Evolutionary conservation across 2,113 vertebrate genomes (phyloP), one percentile per base, ranked within the genome.

Genomic region (Strix aluco): DNA sequence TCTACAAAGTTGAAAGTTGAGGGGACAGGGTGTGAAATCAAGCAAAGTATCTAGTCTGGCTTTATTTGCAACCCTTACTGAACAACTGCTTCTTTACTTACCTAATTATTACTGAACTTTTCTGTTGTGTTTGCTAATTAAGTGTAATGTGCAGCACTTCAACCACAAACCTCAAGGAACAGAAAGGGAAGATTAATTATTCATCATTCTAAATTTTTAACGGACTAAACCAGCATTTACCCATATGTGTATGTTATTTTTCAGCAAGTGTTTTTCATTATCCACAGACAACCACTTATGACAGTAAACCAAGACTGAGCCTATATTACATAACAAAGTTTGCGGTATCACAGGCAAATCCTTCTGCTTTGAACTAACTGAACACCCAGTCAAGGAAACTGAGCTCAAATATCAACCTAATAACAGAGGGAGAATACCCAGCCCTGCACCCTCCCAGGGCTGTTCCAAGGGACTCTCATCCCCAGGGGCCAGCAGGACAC

Each of bases 161-260:
- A 90, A 9, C 14, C 18, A 55, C 59, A 62, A 57, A 62, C 14
- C 17, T 46, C 47, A 62, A 49, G 36, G 23, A 78, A 61, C 23
- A 87, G 34, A 63, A 90, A 61, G 5, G 4, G 26, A 84, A 90
- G 65, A 58, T 15, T 49, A 15, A 32, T 74, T 62, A 70, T 46
- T 44, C 32, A 62, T 14, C 29, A 67, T 8, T 26, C 32, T 6
- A 59, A n/a, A 58, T 25, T 38, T 71, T 51, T 69, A 44, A 70
- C 44, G 84, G 54, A 65, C 10, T 65, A 89, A 72, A 4, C 4
- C 32, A 55, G 27, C 5, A 32, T 52, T 73, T 77, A 58, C 14
- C 16, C 3, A 7, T 34, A 26, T 8, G 11, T 0, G 0, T 26
- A 49, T 15, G 8, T 29, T 30, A 49, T 23, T 49, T 86, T 74